These are phyloP conservation scores for Thereva unica DNA, from an alignment of 2,888 invertebrate species.

Conservation along the genomic window DNA sequence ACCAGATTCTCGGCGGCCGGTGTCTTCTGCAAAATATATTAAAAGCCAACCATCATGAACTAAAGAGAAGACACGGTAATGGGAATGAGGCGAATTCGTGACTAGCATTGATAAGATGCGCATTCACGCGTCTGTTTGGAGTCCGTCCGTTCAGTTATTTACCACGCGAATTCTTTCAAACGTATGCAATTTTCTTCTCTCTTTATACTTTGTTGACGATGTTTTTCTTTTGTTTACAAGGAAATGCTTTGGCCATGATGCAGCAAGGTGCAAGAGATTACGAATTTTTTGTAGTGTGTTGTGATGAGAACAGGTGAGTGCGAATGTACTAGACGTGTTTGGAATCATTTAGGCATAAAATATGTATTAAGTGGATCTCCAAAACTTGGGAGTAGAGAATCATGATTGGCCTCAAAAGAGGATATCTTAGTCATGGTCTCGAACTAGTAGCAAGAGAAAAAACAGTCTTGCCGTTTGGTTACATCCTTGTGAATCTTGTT, in stretches of 20 bases:
- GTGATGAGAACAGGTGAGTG: too few relatives aligned
- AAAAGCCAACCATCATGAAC: background rate
- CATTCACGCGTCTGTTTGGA: conserved; percentile 14
- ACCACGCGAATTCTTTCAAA: conserved; percentile 2
- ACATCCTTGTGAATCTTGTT: too few relatives aligned
- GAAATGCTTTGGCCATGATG: conserved; percentile 25
- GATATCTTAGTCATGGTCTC: too few relatives aligned
- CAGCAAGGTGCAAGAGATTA: too few relatives aligned
- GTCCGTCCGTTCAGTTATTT: background rate
- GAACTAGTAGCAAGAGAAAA: too few relatives aligned
- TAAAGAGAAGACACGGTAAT: background rate
- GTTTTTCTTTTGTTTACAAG: conserved; percentile 4
- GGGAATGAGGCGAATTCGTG: conserved; percentile 27
- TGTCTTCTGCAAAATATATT: conserved; percentile 4
- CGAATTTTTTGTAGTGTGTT: too few relatives aligned
- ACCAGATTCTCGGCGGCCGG: background rate
- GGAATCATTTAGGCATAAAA: too few relatives aligned
- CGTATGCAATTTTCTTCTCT: conserved; percentile 5
- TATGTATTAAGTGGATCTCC: too few relatives aligned
- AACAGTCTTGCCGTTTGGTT: too few relatives aligned
- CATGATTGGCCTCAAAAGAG: too few relatives aligned
- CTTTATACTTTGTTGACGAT: background rate
- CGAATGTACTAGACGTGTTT: too few relatives aligned
- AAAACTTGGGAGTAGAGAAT: too few relatives aligned
- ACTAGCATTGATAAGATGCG: conserved; percentile 4